Evolutionary conservation across 1,140 invertebrate genomes (phyloP).

Genomic region (Ephestia elutella): DNA sequence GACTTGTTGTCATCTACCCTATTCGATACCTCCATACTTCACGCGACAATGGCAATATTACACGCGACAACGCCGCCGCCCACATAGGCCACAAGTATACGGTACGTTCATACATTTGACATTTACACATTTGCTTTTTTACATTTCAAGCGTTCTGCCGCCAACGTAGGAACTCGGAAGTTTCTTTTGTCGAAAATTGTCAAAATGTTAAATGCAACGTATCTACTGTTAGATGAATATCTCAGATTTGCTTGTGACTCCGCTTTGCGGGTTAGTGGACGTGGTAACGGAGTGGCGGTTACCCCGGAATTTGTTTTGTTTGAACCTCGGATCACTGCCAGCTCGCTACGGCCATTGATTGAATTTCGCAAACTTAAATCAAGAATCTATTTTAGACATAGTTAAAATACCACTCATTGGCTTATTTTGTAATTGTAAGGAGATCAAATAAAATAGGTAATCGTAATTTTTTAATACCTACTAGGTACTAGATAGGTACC

Average conservation of each 20-base stretch:
- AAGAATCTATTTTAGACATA: not conserved
- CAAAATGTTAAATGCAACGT: not conserved
- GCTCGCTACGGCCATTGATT: not conserved
- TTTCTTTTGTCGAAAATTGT: too few species aligned
- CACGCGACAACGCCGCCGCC: too few species aligned
- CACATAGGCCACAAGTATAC: too few species aligned
- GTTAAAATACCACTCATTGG: not conserved
- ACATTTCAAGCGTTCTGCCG: too few species aligned
- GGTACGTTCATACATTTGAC: too few species aligned
- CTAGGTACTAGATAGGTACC: too few species aligned
- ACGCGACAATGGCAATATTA: too few species aligned
- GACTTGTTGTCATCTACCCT: too few species aligned
- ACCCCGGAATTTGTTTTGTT: slow-evolving; percentile 1
- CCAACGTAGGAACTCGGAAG: too few species aligned
- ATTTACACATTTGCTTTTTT: too few species aligned
- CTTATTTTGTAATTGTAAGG: not conserved
- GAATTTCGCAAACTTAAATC: not conserved
- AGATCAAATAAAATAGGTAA: not conserved
- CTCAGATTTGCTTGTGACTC: not conserved
- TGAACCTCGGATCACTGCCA: not conserved
- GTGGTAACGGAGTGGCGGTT: slow-evolving; percentile 1
- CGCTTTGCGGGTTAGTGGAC: slow-evolving; percentile 1
- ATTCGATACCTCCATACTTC: too few species aligned
- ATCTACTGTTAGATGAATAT: not conserved
- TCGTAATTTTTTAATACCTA: too few species aligned